Conservation (phyloP, 2,797 vertebrate genomes). For the Tauraco hartlaubi region DNA sequence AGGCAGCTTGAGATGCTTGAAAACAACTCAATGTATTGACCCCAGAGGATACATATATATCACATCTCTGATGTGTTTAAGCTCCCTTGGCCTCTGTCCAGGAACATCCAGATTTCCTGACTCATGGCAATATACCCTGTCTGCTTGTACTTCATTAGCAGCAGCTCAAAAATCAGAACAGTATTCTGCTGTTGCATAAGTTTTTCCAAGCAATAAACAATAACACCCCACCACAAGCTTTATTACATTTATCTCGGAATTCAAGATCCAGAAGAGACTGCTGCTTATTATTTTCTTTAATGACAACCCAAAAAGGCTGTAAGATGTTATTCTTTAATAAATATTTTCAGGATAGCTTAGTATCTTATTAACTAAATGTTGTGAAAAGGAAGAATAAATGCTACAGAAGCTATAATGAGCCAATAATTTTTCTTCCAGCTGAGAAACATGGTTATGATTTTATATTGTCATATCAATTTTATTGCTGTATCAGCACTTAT, state of each 20-base stretch:
- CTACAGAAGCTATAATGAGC: neutral
- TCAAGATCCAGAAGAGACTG: conserved; percentile 13
- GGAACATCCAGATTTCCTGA: conserved; percentile 53
- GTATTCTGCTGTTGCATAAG: conserved; percentile 9
- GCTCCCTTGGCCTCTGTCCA: conserved; percentile 14
- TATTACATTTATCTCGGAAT: conserved; percentile 48
- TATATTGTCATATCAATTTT: neutral
- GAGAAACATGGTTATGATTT: neutral
- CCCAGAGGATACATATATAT: neutral
- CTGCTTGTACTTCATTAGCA: conserved; percentile 45
- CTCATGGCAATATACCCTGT: conserved; percentile 27
- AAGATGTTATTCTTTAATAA: conserved; percentile 13
- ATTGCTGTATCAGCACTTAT: neutral
- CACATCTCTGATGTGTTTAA: neutral
- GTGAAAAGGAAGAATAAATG: conserved; percentile 32
- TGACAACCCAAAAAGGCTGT: neutral
- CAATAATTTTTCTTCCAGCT: neutral
- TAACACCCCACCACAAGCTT: neutral
- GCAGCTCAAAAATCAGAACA: conserved; percentile 28
- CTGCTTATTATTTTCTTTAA: conserved; percentile 16
- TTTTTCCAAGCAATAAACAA: conserved; percentile 62
- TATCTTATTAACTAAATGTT: neutral
- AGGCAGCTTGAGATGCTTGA: neutral
- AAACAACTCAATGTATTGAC: neutral
- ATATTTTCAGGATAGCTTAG: neutral